Evolutionary conservation across 2,888 invertebrate genomes (phyloP), one percentile per base, ranked within the genome.

Genomic region (Caenorhabditis sulstoni): DNA sequence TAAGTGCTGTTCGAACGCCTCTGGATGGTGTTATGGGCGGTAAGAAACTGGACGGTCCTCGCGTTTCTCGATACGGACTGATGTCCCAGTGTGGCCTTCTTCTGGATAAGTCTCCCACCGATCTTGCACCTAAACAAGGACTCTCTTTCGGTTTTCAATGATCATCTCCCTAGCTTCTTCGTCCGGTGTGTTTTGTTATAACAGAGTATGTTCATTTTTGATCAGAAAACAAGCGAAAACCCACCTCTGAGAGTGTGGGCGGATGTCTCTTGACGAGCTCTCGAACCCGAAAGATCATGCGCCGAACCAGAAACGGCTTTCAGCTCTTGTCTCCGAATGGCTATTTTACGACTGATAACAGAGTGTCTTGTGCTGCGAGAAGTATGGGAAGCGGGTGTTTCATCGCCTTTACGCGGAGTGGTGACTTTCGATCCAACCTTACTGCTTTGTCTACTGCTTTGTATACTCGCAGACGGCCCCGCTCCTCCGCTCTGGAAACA

Each of bases 261-360:
- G 18, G 67, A 11, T 14, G 39, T 61, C 23, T 47, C 35, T 50
- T 29, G 55, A 45, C 16, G 20, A 29, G 47, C 12, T 18, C 64
- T 58, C n/a, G 61, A 44, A 52, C 50, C 47, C 5, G 59, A 52
- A 1, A 70, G 47, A 71, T 80, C 75, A 22, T 45, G 50, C 29
- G 68, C 53, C 14, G 80, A 78, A 45, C 71, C 81, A 18, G 73
- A 64, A 14, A 80, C 65, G 9, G 66, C 53, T 47, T 66, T 68
- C 62, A 83, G 57, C 49, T 83, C 83, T 11, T 70, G 71, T 62
- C 68, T 68, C 39, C 83, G 29, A 20, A 70, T 70, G 14, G 83
- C 83, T 39, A 83, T 83, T 61, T 83, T 83, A 55, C 83, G 61
- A 50, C 81, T 78, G 58, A 81, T 81, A 20, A 81, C 64, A 12